These are phyloP conservation scores for Beroe ovata DNA, from an alignment of 37 sponge, comb jelly and placozoan species.

Conservation along the genomic window DNA sequence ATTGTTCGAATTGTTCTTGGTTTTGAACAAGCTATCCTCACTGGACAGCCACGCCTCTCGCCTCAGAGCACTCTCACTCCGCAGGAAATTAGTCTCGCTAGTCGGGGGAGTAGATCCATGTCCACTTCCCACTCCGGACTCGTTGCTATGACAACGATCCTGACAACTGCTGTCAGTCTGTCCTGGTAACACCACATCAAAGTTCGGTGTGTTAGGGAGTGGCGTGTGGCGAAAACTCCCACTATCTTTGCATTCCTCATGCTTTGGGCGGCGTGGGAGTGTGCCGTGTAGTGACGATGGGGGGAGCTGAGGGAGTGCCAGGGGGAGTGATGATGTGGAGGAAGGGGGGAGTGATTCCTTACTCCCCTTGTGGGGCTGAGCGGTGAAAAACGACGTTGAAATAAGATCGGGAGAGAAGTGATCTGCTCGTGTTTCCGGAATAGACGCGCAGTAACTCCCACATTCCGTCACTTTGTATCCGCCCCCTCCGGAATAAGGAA, in stretches of 20 bases:
- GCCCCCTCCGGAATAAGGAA: not conserved
- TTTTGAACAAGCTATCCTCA: constrained; percentile 38
- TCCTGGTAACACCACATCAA: not conserved
- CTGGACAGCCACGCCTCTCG: constrained; percentile 34
- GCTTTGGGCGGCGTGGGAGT: not conserved
- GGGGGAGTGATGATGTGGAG: not conserved
- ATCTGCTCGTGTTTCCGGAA: constrained; percentile 4
- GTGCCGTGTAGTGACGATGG: not conserved
- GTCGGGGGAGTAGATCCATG: constrained; percentile 44
- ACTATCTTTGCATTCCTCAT: not conserved
- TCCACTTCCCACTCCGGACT: constrained; percentile 46
- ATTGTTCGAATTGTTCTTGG: not conserved
- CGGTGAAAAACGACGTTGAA: constrained; percentile 4
- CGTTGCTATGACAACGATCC: constrained; percentile 49
- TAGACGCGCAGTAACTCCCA: constrained; percentile 62
- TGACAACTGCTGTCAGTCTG: not conserved
- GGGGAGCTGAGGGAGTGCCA: not conserved
- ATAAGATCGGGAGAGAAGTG: not conserved
- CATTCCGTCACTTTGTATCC: constrained; percentile 33
- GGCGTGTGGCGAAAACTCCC: not conserved
- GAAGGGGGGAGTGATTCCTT: constrained; percentile 32
- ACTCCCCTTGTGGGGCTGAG: not conserved
- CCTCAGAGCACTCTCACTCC: not conserved
- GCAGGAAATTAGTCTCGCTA: constrained; percentile 35
- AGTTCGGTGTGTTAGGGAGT: not conserved